Evolutionary conservation across 1,140 invertebrate genomes (phyloP).

Genomic region (Pseudomyrmex sp.): DNA sequence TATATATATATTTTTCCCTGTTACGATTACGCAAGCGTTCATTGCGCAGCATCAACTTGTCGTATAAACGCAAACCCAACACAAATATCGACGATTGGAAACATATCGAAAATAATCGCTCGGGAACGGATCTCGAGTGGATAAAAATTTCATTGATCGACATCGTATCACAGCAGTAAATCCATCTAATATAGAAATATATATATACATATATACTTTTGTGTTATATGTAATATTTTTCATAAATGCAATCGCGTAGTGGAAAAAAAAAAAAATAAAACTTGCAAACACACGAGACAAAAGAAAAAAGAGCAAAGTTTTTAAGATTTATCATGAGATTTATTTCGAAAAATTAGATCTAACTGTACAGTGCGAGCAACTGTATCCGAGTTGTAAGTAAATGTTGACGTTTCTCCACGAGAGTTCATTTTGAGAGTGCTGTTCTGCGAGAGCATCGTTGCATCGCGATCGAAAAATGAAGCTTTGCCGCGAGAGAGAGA

Average conservation of each 20-base stretch:
- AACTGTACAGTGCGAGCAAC: slow-evolving; percentile 12
- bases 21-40: slow-evolving; percentile 43
- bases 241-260: slow-evolving; percentile 1
- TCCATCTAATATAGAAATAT: background rate
- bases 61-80: slow-evolving; percentile 33
- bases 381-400: slow-evolving; percentile 35
- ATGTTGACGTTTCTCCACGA: slow-evolving; percentile 29
- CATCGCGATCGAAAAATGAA: background rate
- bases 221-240: background rate
- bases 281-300: background rate
- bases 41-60: slow-evolving; percentile 36
- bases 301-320: background rate
- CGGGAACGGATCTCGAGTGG: slow-evolving; percentile 18
- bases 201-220: background rate
- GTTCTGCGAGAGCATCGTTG: background rate
- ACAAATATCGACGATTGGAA: slow-evolving; percentile 35
- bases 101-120: slow-evolving; percentile 52
- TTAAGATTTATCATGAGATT: slow-evolving; percentile 24
- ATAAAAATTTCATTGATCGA: slow-evolving; percentile 54
- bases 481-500: slow-evolving; percentile 1
- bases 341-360: slow-evolving; percentile 46
- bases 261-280: background rate
- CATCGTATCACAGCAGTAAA: slow-evolving; percentile 43
- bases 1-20: slow-evolving; percentile 12
- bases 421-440: slow-evolving; percentile 19